Percentiles rank a stretch among this genome's conserved stretches.
Conservation (phyloP, 1,140 invertebrate species). For the Lysiphlebus fabarum region DNA sequence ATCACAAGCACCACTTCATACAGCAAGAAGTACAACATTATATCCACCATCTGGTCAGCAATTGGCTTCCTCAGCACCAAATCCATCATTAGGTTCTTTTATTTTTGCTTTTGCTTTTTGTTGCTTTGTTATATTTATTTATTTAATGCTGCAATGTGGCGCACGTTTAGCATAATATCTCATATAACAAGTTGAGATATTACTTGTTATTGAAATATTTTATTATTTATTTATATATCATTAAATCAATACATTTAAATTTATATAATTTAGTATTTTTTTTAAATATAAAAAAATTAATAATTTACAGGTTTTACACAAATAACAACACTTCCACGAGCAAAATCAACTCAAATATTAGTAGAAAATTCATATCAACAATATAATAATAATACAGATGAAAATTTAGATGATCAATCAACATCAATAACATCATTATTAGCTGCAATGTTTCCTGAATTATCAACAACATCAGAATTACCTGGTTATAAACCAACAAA, state of each 20-base stretch:
- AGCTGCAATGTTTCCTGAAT: conserved; percentile 49
- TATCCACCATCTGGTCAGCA: conserved; percentile 38
- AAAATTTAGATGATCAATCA: neutral
- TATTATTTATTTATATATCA: no score
- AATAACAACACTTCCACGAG: conserved; percentile 44
- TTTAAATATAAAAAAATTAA: neutral
- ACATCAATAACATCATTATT: conserved; percentile 49
- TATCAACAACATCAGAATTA: conserved; percentile 41
- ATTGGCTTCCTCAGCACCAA: conserved; percentile 48
- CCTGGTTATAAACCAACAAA: conserved; percentile 42
- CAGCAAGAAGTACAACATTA: conserved; percentile 38
- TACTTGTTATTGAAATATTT: no score
- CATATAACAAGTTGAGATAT: no score
- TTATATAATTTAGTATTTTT: no score
- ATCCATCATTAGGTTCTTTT: conserved; percentile 40
- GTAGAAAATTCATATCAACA: conserved; percentile 31
- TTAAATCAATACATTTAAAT: no score
- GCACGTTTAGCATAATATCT: no score
- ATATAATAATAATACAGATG: conserved; percentile 5
- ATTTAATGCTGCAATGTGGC: no score
- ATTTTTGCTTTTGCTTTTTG: no score
- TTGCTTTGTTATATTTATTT: no score
- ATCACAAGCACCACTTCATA: conserved; percentile 36
- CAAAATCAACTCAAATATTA: conserved; percentile 50
- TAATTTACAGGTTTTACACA: conserved; percentile 30